Evolutionary conservation across 2,888 invertebrate genomes (phyloP), one percentile per base, ranked within the genome.

Genomic region (Lithophane socia): DNA sequence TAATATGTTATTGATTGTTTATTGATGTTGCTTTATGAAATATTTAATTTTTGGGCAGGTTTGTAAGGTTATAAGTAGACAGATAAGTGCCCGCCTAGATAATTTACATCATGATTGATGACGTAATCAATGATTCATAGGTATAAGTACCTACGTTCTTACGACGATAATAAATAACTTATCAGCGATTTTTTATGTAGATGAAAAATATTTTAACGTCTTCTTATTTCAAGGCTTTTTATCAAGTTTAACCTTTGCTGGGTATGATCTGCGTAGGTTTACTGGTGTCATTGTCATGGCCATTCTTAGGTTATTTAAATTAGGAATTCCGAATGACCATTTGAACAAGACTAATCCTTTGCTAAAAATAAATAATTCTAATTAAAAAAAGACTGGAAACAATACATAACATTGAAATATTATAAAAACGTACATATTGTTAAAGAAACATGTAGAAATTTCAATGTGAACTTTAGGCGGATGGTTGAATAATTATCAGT

Each of bases 81-180:
- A 37, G 21, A 0, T n/a, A n/a, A 2, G 44, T 64, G 21, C 37
- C 29, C 44, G 52, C 13, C 9, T 67, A 44, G 29, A 24, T 52
- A n/a, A 65, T 75, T 56, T 60, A 47, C 65, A 73, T 68, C n/a
- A 18, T 76, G 77, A 80, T 73, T 37, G 49, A 61, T 87, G 87
- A 80, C 73, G 80, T 82, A 60, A 82, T 71, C n/a, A 66, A 70
- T 87, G 74, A 82, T 71, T 86, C 65, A 79, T 47, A 52, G 18
- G 8, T 52, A 44, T 9, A 37, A 37, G 9, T 44, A 44, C 44
- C 44, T 9, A 21, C 12, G 16, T 52, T n/a, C 42, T 37, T 68
- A 37, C 18, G n/a, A 42, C 10, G 21, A 37, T 60, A 29, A 42
- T 37, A 37, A 29, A 42, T 37, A 37, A 37, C 13, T 37, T 29